Evolutionary conservation across 2,888 invertebrate genomes (phyloP), one percentile per base, ranked within the genome.

Genomic region (Tetragonula carbonaria): DNA sequence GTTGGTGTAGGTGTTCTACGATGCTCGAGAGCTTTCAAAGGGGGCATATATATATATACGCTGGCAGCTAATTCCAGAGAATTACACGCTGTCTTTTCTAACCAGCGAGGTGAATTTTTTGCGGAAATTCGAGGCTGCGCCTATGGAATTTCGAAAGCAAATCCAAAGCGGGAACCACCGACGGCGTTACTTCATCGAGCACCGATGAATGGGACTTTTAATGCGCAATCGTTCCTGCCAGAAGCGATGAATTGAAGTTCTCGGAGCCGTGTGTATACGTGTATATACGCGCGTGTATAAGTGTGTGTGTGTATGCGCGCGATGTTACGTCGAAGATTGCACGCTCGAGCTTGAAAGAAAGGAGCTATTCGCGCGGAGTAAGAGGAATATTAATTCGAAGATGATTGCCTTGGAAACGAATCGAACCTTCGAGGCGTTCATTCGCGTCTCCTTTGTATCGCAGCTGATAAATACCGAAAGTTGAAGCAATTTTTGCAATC

Each of bases 61-160:
- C 65, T 78, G 73, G 78, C 74, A 75, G 86, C 86, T 86, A 85
- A 86, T 86, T 82, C 86, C 70, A 70, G 62, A 53, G 78, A 78
- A 33, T 33, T 28, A 28, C 28, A 28, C 38, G 38, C 68, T 77
- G 82, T 81, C 81, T 74, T 77, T 80, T 71, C 74, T 68, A 71
- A 71, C 73, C 62, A 70, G 66, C 23, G 33, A 57, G 33, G 55
- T 73, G 85, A 81, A 73, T 70, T 81, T 33, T 74, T 57, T 53
- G 81, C 57, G 86, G 75, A 78, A 85, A 83, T 74, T 78, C 71
- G 55, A 66, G n/a, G 74, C 78, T 38, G 14, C 53, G 57, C 63
- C 74, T 33, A 63, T 74, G 71, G 59, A 78, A 78, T 78, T 72
- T 38, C 67, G 74, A 83, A 84, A 71, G 77, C 68, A 75, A 74